phyloP scores from a whole-genome alignment of 2,113 vertebrate genomes.

The Forbesichthys agassizii region DNA sequence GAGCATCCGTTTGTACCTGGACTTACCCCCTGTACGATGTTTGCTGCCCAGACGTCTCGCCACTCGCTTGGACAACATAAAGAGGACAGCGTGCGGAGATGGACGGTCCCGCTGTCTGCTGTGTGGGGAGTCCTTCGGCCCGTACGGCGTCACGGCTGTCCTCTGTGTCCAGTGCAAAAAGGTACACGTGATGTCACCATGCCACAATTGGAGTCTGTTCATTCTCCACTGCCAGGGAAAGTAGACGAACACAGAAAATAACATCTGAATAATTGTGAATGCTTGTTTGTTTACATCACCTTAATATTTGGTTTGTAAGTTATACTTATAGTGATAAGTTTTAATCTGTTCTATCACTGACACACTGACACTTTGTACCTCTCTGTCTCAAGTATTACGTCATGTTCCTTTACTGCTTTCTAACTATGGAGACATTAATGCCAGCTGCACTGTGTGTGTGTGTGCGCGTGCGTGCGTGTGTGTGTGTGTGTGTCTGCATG shows the following conservation, averaged over 20 bases:
- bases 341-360: slow-evolving; percentile 37
- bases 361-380: neutral
- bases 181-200: slow-evolving; percentile 62
- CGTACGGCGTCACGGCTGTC: slow-evolving; percentile 77
- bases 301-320: neutral
- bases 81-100: slow-evolving; percentile 85
- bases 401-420: slow-evolving; percentile 15
- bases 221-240: neutral
- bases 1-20: neutral
- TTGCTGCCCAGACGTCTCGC: slow-evolving; percentile 82
- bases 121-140: slow-evolving; percentile 85
- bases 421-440: slow-evolving; percentile 19
- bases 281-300: no score
- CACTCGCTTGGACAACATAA: slow-evolving; percentile 86
- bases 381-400: slow-evolving; percentile 24
- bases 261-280: no score
- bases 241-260: no score
- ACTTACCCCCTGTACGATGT: neutral
- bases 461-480: no score
- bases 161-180: slow-evolving; percentile 94
- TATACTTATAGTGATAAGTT: slow-evolving; percentile 5
- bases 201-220: neutral
- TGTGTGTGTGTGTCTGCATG: slow-evolving; percentile 1
- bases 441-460: slow-evolving; percentile 35
- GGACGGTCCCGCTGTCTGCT: slow-evolving; percentile 87